A percentile compares a stretch with the other conserved stretches of the same genome.
phyloP scores from a whole-genome alignment of 2,113 vertebrate genomes.

The Pimephales promelas region DNA sequence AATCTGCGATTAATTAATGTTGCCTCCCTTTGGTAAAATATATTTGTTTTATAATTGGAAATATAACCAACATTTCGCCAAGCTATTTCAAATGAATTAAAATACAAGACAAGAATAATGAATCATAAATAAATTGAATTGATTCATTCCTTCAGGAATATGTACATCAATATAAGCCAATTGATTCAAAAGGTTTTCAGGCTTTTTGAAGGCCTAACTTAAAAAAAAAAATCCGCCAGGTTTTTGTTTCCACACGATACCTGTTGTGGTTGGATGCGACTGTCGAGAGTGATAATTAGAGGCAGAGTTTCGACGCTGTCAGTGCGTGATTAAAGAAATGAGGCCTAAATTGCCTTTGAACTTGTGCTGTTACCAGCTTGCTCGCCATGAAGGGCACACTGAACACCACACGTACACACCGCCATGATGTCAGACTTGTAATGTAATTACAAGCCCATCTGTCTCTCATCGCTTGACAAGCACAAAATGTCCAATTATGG shows the following conservation, averaged over 20 bases:
- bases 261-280: conserved; percentile 46
- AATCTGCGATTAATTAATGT: background rate
- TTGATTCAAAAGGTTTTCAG: background rate
- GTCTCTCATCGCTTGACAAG: conserved; percentile 98
- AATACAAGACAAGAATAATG: background rate
- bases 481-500: conserved; percentile 99
- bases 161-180: background rate
- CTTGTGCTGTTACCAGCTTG: conserved; percentile 64
- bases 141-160: background rate
- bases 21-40: background rate
- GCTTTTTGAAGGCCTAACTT: background rate
- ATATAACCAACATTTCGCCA: background rate
- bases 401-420: conserved; percentile 81
- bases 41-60: background rate
- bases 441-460: conserved; percentile 99
- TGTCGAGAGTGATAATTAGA: conserved; percentile 58
- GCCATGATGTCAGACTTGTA: conserved; percentile 93
- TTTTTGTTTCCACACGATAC: background rate
- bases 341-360: conserved; percentile 73
- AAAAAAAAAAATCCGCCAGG: background rate
- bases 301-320: conserved; percentile 57
- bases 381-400: conserved; percentile 84
- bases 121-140: background rate
- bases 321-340: conserved; percentile 67
- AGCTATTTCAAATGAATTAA: background rate